These are phyloP conservation scores for Dicrostonyx torquatus DNA, from an alignment of 2,797 vertebrate genomes.

Conservation along the genomic window DNA sequence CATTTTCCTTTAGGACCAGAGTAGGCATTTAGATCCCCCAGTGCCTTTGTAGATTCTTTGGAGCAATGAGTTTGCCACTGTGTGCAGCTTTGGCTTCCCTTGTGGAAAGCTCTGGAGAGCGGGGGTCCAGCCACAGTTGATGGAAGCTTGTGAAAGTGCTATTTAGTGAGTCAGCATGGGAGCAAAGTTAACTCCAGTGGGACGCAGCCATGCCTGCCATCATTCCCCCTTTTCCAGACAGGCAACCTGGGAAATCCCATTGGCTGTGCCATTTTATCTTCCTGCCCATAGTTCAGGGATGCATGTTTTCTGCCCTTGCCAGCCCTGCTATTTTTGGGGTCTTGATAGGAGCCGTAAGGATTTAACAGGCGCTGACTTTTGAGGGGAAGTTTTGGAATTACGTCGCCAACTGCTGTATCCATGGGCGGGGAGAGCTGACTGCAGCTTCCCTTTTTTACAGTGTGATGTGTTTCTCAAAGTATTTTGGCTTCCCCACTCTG, in stretches of 20 bases:
- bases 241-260: neutral
- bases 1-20: neutral
- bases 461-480: neutral
- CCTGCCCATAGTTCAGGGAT: neutral
- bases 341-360: neutral
- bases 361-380: neutral
- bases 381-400: neutral
- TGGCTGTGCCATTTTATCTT: neutral
- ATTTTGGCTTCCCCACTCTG: neutral
- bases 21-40: neutral
- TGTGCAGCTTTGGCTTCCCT: neutral
- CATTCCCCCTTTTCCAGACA: neutral
- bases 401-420: neutral
- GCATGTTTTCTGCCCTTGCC: neutral
- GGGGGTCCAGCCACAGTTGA: fast-evolving
- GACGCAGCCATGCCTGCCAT: neutral
- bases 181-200: neutral
- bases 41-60: fast-evolving
- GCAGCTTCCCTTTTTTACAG: neutral
- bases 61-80: neutral
- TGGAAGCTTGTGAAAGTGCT: too few relatives aligned
- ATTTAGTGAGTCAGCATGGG: neutral
- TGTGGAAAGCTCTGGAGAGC: fast-evolving
- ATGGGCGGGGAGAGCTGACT: neutral
- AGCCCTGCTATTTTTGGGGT: neutral